phyloP scores from a whole-genome alignment of 2,888 invertebrate genomes.

The Arenicola marina region DNA sequence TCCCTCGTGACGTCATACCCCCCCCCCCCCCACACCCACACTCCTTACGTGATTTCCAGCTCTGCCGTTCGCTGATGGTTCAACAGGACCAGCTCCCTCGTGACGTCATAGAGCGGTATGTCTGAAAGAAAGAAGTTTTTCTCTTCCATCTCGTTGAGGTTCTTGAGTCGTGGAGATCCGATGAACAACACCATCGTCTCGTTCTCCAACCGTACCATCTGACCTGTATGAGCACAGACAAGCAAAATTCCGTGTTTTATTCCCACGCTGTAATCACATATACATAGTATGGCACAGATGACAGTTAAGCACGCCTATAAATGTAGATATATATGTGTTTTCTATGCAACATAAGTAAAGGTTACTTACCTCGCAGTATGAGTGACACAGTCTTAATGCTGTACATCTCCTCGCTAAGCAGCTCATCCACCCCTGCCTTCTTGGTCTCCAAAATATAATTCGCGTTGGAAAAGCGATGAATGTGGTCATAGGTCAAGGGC shows the following conservation, averaged over 20 bases:
- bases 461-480: conserved; percentile 50
- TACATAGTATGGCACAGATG: no score
- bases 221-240: no score
- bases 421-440: not conserved
- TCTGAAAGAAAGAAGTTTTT: conserved; percentile 53
- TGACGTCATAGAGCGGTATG: conserved; percentile 57
- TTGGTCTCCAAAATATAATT: conserved; percentile 39
- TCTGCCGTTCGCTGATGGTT: conserved; percentile 58
- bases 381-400: no score
- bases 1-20: conserved; percentile 57
- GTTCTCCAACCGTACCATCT: conserved; percentile 51
- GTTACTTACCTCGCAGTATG: no score
- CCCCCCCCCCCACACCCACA: not conserved
- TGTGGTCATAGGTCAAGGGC: conserved; percentile 43
- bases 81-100: conserved; percentile 53
- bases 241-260: no score
- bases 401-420: no score
- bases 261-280: no score
- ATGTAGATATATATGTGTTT: no score
- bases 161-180: conserved; percentile 51
- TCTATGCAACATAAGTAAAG: no score
- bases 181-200: conserved; percentile 50
- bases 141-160: conserved; percentile 48
- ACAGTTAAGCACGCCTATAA: no score
- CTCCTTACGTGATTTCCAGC: conserved; percentile 47